phyloP scores from a whole-genome alignment of 2,797 vertebrate species.

The Lagocephalus sceleratus region DNA sequence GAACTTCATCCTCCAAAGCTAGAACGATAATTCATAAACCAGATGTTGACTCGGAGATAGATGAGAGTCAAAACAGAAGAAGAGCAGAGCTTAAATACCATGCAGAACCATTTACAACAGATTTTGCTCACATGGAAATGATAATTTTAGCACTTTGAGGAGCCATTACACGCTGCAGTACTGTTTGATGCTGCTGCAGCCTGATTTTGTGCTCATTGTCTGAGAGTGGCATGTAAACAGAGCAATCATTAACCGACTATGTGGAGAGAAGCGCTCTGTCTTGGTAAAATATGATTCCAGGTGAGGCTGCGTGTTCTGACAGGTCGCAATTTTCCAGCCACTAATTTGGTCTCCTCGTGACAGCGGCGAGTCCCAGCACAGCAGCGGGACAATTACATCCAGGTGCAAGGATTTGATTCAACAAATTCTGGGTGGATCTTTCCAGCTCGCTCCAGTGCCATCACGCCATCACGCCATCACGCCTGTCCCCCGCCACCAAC shows the following conservation, averaged over 20 bases:
- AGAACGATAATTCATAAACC: constrained; percentile 23
- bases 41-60: constrained; percentile 33
- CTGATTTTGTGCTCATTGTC: constrained; percentile 39
- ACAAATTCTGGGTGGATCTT: constrained; percentile 95
- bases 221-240: constrained; percentile 41
- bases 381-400: constrained; percentile 93
- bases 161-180: constrained; percentile 29
- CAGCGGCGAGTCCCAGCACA: constrained; percentile 93
- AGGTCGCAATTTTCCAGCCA: constrained; percentile 91
- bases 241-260: constrained; percentile 55
- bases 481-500: constrained; percentile 40
- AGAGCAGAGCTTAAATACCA: constrained; percentile 37
- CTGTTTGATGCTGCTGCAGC: constrained; percentile 35
- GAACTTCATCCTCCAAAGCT: constrained; percentile 28
- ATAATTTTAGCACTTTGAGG: constrained; percentile 43
- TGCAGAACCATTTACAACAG: constrained; percentile 43
- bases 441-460: constrained; percentile 75
- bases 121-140: constrained; percentile 43
- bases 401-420: constrained; percentile 99
- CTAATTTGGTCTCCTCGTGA: constrained; percentile 93
- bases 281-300: constrained; percentile 85
- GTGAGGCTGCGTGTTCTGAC: constrained; percentile 87
- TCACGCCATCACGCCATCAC: constrained; percentile 27
- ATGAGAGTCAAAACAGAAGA: constrained; percentile 12
- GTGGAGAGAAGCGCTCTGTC: constrained; percentile 76